Base-by-base conservation (phyloP, 2,888 invertebrate species). In the Chesias legatella region DNA sequence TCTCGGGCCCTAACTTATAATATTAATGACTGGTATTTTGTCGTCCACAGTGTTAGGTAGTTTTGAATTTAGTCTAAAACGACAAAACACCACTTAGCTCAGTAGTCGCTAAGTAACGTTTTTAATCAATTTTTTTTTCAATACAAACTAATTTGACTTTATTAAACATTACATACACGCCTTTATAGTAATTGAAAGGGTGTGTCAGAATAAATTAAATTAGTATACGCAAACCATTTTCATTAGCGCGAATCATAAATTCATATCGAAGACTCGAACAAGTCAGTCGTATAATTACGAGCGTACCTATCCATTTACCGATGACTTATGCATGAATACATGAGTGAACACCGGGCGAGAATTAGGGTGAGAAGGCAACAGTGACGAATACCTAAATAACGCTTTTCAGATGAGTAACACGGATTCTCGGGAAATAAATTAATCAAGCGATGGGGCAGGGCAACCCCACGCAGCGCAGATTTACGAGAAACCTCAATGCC, bases 381-480 rank as follows among this genome's bases (percentile, higher is more conserved):
- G 58, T 57, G 59, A 57, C 53, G 44, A 58, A 63, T 35, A 46
- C 45, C 63, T 58, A 62, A 63, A 63, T 67, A 72, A 65, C 63
- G 64, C 56, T 69, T 71, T 70, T 67, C 63, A 68, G 63, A 76
- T 76, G 73, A 72, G 67, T 74, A 65, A 68, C 70, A 71, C 60
- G 65, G 66, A 71, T 74, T 73, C 66, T 58, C 57, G 68, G 65
- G 56, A 74, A 73, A 79, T 75, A 79, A 78, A 83, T 83, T 79
- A 82, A 84, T 82, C 78, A 79, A 73, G 55, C 58, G 65, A 62
- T 56, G 57, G 67, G n/a, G n/a, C n/a, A n/a, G n/a, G 63, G 65
- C 64, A 61, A 63, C 70, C 69, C 67, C 67, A n/a, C 72, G 75
- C 70, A 70, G 67, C 64, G 63, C 70, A 76, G 77, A 82, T 80